phyloP scores from a whole-genome alignment of 2,113 vertebrate species.

The Peromyscus maniculatus region DNA sequence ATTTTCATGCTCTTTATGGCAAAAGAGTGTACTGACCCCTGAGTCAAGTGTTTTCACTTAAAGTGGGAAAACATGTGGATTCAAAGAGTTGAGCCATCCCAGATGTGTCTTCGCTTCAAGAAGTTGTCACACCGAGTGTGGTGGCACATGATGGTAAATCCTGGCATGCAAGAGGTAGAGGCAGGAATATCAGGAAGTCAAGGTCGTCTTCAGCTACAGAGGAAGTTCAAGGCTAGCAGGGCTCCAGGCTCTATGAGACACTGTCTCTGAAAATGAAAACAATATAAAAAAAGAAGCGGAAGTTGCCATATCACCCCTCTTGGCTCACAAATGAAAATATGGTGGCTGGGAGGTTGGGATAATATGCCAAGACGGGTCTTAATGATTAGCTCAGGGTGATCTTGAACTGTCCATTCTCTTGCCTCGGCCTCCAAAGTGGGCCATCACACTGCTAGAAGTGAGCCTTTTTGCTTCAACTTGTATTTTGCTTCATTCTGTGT shows the following conservation, averaged over 20 bases:
- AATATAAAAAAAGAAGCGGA: not conserved
- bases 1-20: not conserved
- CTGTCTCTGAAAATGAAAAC: not conserved
- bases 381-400: not conserved
- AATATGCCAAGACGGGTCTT: not conserved
- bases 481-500: slow-evolving; percentile 35
- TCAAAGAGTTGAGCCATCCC: not conserved
- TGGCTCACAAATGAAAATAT: not conserved
- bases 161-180: not conserved
- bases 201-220: not conserved
- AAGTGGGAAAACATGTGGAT: not conserved
- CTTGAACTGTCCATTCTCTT: not conserved
- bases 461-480: not conserved
- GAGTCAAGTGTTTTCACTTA: not conserved
- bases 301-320: not conserved
- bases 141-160: not conserved
- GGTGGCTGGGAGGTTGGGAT: not conserved
- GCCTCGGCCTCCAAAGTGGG: not conserved
- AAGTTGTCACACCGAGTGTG: not conserved
- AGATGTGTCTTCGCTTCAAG: not conserved
- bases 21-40: slow-evolving; percentile 15
- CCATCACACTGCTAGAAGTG: not conserved
- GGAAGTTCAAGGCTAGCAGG: not conserved
- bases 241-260: not conserved
- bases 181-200: not conserved